Conservation (phyloP, 2,113 vertebrate species). For the Myotis yumanensis region DNA sequence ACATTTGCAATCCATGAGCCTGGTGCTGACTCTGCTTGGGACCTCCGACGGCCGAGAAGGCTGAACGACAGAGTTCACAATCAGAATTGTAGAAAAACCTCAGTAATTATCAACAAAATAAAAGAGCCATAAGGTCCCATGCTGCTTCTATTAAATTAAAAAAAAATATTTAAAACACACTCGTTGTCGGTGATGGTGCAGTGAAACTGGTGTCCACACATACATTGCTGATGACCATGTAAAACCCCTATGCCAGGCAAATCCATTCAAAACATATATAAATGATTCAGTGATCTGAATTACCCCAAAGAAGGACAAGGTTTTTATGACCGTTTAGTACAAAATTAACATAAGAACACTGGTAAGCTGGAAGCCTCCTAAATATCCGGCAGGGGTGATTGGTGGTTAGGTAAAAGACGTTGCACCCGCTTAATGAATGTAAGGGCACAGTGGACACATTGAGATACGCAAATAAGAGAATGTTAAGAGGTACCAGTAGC, state of each 20-base stretch:
- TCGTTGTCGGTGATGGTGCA: accelerated
- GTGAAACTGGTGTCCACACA: neutral
- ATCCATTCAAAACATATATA: neutral
- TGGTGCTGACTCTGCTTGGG: neutral
- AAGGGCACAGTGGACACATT: neutral
- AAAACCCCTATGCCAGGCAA: neutral
- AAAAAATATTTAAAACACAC: neutral
- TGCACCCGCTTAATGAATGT: neutral
- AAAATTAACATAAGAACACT: neutral
- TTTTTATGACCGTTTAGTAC: neutral
- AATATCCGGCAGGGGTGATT: neutral
- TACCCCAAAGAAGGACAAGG: neutral
- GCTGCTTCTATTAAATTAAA: neutral
- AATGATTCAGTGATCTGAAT: neutral
- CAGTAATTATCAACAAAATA: neutral
- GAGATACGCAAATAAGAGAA: neutral
- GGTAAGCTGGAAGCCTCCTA: neutral
- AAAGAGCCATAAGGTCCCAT: neutral
- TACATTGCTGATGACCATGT: neutral
- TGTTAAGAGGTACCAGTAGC: neutral
- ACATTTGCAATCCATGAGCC: neutral
- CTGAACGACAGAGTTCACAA: neutral
- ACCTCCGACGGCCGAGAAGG: neutral
- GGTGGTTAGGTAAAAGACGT: neutral
- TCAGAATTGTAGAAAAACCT: neutral